Evolutionary conservation across 2,888 invertebrate species (phyloP).

Genomic region (Diadegma fenestrale): DNA sequence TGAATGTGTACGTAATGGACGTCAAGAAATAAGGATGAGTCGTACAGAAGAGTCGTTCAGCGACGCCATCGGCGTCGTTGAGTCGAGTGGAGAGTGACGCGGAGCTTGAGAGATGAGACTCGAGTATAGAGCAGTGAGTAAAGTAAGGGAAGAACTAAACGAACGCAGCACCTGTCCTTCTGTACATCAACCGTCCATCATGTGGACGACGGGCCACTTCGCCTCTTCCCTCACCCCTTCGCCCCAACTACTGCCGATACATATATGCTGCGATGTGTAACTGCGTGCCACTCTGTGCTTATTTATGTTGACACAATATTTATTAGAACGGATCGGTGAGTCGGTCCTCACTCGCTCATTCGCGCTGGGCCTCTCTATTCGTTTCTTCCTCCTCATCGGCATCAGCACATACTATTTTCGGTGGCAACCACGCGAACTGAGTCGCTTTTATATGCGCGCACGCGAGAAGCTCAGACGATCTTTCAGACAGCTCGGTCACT

Average conservation of each 20-base stretch:
- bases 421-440: constrained; percentile 44
- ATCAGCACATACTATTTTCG: constrained; percentile 64
- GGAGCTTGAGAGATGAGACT: constrained; percentile 60
- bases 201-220: constrained; percentile 75
- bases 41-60: constrained; percentile 31
- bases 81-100: constrained; percentile 48
- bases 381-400: constrained; percentile 62
- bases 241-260: constrained; percentile 57
- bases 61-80: constrained; percentile 60
- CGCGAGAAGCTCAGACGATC: constrained; percentile 28
- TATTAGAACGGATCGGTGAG: constrained; percentile 84
- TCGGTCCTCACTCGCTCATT: constrained; percentile 77
- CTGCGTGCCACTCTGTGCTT: constrained; percentile 78
- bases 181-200: constrained; percentile 83
- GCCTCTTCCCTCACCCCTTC: constrained; percentile 55
- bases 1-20: constrained; percentile 21
- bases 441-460: constrained; percentile 27
- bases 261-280: constrained; percentile 39
- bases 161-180: constrained; percentile 82
- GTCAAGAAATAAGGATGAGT: constrained; percentile 30
- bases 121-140: constrained; percentile 44
- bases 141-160: constrained; percentile 70
- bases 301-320: constrained; percentile 85
- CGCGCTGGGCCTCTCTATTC: constrained; percentile 60
- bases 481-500: constrained; percentile 59